Conservation (phyloP, 2,888 invertebrate species). For the Eustalomyia histrio region DNA sequence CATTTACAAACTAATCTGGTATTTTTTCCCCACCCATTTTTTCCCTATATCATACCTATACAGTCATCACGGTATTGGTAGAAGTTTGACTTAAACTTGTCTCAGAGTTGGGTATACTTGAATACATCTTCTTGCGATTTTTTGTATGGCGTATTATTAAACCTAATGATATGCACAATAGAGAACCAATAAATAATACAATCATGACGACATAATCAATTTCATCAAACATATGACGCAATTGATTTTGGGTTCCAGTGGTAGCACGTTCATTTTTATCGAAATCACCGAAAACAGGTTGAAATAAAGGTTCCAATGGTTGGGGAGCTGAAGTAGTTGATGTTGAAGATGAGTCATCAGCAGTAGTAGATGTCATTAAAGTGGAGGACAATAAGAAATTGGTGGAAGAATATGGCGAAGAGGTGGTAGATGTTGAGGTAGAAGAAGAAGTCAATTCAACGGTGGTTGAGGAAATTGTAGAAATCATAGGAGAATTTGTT, state of each 20-base stretch:
- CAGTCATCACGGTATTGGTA: slow-evolving; percentile 64
- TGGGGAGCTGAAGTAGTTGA: slow-evolving; percentile 66
- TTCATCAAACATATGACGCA: slow-evolving; percentile 56
- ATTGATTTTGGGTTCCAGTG: slow-evolving; percentile 50
- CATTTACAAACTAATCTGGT: not conserved
- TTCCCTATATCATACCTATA: slow-evolving; percentile 77
- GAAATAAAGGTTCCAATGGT: slow-evolving; percentile 65
- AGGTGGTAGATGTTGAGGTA: slow-evolving; percentile 37
- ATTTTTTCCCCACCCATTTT: slow-evolving; percentile 79
- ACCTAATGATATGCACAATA: slow-evolving; percentile 62
- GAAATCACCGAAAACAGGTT: slow-evolving; percentile 38
- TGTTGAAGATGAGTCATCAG: not conserved
- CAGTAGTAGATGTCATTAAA: not conserved
- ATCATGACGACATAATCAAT: slow-evolving; percentile 64
- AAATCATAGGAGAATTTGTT: slow-evolving; percentile 14
- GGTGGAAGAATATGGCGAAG: slow-evolving; percentile 29
- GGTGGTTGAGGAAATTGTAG: slow-evolving; percentile 6
- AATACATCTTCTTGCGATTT: slow-evolving; percentile 70
- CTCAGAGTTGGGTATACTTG: slow-evolving; percentile 74
- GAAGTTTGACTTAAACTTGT: slow-evolving; percentile 71
- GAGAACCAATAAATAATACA: slow-evolving; percentile 57
- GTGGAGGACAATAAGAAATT: slow-evolving; percentile 7
- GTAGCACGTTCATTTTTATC: not conserved
- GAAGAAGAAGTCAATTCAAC: not conserved
- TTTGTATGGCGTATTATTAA: slow-evolving; percentile 63